phyloP scores from a whole-genome alignment of 2,797 vertebrate species.

The Lates japonicus region DNA sequence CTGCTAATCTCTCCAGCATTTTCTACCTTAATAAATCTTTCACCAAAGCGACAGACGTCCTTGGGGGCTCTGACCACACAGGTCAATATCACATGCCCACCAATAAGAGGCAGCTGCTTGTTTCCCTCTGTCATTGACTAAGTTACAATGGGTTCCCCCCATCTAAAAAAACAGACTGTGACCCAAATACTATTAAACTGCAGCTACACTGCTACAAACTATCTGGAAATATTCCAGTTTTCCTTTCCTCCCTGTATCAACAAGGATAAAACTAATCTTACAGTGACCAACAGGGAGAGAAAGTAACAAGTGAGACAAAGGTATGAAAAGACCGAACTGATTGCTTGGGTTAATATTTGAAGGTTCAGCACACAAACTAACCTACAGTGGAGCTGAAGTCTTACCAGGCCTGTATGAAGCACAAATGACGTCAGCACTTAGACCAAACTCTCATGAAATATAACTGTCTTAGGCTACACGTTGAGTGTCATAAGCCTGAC shows the following conservation, averaged over 20 bases:
- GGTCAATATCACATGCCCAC: conserved; percentile 32
- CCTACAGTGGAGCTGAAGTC: conserved; percentile 51
- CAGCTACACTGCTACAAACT: background rate
- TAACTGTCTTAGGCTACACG: rapidly evolving
- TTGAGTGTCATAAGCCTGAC: background rate
- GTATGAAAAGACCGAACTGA: conserved; percentile 77
- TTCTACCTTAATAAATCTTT: conserved; percentile 59
- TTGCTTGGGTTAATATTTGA: conserved; percentile 88
- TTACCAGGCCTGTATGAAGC: conserved; percentile 19
- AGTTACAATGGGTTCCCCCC: background rate
- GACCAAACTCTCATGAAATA: background rate
- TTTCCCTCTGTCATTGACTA: conserved; percentile 3
- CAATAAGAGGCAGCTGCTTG: conserved; percentile 9
- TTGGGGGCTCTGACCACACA: conserved; percentile 33
- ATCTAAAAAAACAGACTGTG: background rate
- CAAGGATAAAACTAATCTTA: conserved; percentile 44
- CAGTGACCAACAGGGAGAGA: conserved; percentile 53
- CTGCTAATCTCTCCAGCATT: conserved; percentile 26
- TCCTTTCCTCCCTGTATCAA: conserved; percentile 33
- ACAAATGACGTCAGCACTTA: conserved; percentile 20
- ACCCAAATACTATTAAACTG: background rate
- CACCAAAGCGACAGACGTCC: conserved; percentile 49
- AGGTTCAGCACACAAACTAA: conserved; percentile 81
- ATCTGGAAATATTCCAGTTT: background rate
- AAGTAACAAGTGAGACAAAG: conserved; percentile 65